Base-by-base conservation (phyloP, 2,113 vertebrate species). In the Stomatorhinus ivindoensis region DNA sequence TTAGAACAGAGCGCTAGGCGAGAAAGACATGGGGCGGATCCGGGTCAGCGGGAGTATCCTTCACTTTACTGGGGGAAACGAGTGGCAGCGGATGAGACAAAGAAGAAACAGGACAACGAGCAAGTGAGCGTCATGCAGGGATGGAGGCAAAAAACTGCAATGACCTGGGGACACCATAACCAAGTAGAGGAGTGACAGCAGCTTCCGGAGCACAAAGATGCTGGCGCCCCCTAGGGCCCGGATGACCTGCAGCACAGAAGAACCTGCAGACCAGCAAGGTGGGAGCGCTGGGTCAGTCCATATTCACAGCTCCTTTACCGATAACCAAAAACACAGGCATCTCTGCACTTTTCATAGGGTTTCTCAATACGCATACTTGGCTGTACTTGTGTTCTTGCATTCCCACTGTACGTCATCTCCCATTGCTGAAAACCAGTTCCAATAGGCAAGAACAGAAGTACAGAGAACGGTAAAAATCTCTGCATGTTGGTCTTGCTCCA, bases 161-260 rank as follows among this genome's bases (percentile, higher is more conserved):
- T 91, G 93, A 99, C 98, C 98, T 97, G 98, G 97, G 94, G 97
- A 95, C 55, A 94, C 92, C 89, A 97, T 0, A 76, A 97, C 93
- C 94, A 96, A 91, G 96, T 97, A 97, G 88, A 98, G 94, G 88
- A 95, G 90, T 0, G 95, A 95, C 88, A 96, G 86, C 90, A 96
- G 87, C 91, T 92, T 96, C 95, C 94, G 94, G 1, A 94, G 93
- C 91, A 93, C 93, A n/a, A 92, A 89, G 93, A 94, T 92, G 55
- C 96, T 96, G 0, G 95, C 92, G 0, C 96, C 93, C 87, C 94
- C 95, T 1, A 94, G 90, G 9, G 95, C 94, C 88, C 1, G 93
- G 84, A 96, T 95, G 3, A 86, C 86, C 89, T 93, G 95, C 91
- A 94, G 91, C 88, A 93, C 90, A 83, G 91, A 91, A 90, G 91